A percentile compares a stretch with the other conserved stretches of the same genome.
Conservation (phyloP, 2,888 invertebrate species). For the Xestoiulus laeticollis region DNA sequence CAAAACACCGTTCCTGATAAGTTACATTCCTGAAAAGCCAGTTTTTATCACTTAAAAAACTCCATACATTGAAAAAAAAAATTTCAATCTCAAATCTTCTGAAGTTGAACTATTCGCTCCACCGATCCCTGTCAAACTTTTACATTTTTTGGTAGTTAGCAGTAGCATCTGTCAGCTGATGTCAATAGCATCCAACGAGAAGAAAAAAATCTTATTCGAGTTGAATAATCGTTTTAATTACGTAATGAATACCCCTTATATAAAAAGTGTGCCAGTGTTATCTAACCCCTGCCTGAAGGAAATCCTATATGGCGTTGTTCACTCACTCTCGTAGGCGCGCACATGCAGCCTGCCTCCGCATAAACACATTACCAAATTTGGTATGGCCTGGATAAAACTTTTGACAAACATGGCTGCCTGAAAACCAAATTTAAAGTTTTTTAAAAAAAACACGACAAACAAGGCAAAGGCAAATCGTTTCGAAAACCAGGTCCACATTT, state of each 20-base stretch:
- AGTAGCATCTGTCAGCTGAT: not conserved
- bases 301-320: conserved; percentile 35
- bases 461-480: not conserved
- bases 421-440: not conserved
- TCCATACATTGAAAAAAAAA: no score
- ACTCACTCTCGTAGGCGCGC: conserved; percentile 23
- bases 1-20: no score
- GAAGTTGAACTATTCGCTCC: no score
- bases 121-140: no score
- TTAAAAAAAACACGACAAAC: not conserved
- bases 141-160: no score
- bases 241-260: conserved; percentile 11
- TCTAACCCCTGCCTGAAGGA: conserved; percentile 27
- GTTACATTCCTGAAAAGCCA: no score
- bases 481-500: not conserved
- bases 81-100: no score
- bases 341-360: not conserved
- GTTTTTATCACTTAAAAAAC: no score
- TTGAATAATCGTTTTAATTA: conserved; percentile 1
- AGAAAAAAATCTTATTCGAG: not conserved
- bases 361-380: conserved; percentile 16
- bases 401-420: not conserved
- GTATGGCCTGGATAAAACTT: conserved; percentile 34
- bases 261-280: conserved; percentile 27
- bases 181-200: not conserved